phyloP scores from a whole-genome alignment of 2,888 invertebrate species.

The Ectemnius continuus region DNA sequence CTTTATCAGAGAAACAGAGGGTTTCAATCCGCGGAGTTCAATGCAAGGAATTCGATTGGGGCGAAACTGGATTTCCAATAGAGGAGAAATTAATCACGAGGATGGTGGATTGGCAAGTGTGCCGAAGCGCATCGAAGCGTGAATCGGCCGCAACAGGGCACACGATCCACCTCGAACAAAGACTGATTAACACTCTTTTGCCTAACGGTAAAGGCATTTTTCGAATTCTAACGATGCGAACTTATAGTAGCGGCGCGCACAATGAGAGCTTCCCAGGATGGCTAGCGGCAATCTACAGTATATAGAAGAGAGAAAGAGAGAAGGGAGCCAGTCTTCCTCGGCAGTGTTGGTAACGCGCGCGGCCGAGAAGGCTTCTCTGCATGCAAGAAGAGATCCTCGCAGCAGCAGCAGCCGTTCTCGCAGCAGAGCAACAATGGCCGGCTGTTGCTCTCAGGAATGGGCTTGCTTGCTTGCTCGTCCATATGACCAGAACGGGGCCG shows the following conservation, averaged over 20 bases:
- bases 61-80: too few relatives aligned
- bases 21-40: too few relatives aligned
- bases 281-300: slow-evolving; percentile 3
- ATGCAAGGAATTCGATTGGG: too few relatives aligned
- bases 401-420: slow-evolving; percentile 32
- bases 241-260: slow-evolving; percentile 20
- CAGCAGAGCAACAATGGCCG: too few relatives aligned
- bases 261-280: slow-evolving; percentile 33
- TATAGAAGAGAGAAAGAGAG: background rate
- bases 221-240: slow-evolving; percentile 36
- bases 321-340: too few relatives aligned
- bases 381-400: slow-evolving; percentile 35
- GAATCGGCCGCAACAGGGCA: too few relatives aligned
- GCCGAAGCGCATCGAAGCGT: too few relatives aligned
- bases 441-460: slow-evolving; percentile 23
- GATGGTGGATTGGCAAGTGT: too few relatives aligned
- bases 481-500: slow-evolving; percentile 11
- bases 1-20: too few relatives aligned
- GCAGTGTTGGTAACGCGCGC: too few relatives aligned
- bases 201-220: slow-evolving; percentile 44
- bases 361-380: slow-evolving; percentile 10
- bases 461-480: slow-evolving; percentile 7
- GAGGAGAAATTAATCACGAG: too few relatives aligned
- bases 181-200: slow-evolving; percentile 40
- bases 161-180: background rate